Conservation (phyloP, 53 echinoderm and acorn worm species). For the Actinopyga echinites region DNA sequence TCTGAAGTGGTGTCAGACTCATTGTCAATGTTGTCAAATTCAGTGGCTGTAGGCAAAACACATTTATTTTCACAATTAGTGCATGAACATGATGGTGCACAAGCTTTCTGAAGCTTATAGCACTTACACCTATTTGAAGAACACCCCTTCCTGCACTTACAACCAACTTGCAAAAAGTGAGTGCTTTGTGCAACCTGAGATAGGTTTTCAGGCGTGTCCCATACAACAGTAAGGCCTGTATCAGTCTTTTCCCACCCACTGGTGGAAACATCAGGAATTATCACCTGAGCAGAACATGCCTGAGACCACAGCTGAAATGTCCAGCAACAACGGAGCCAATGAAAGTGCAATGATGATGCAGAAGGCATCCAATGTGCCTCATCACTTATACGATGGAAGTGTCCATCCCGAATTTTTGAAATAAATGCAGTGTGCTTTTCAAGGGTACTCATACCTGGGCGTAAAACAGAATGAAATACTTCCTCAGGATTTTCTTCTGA, state of each 20-base stretch:
- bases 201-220: slow-evolving; percentile 13
- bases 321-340: slow-evolving; percentile 53
- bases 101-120: background rate
- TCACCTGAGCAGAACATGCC: slow-evolving; percentile 2
- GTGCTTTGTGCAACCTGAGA: background rate
- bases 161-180: background rate
- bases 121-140: background rate
- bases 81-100: slow-evolving; percentile 30
- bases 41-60: background rate
- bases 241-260: slow-evolving; percentile 21
- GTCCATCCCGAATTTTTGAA: too few relatives aligned
- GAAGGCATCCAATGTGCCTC: background rate
- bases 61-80: background rate
- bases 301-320: slow-evolving; percentile 46
- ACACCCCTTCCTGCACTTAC: slow-evolving; percentile 18
- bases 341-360: slow-evolving; percentile 29
- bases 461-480: slow-evolving; percentile 12
- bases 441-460: too few relatives aligned
- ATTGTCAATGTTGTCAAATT: too few relatives aligned
- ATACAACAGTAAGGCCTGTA: background rate
- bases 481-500: slow-evolving; percentile 29
- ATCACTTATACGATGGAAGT: too few relatives aligned
- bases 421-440: too few relatives aligned
- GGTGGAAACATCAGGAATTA: slow-evolving; percentile 10
- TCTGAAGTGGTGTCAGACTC: too few relatives aligned